Evolutionary conservation across 2,888 invertebrate species (phyloP), one percentile per base, ranked within the genome.

Genomic region (Agonopterix arenella): DNA sequence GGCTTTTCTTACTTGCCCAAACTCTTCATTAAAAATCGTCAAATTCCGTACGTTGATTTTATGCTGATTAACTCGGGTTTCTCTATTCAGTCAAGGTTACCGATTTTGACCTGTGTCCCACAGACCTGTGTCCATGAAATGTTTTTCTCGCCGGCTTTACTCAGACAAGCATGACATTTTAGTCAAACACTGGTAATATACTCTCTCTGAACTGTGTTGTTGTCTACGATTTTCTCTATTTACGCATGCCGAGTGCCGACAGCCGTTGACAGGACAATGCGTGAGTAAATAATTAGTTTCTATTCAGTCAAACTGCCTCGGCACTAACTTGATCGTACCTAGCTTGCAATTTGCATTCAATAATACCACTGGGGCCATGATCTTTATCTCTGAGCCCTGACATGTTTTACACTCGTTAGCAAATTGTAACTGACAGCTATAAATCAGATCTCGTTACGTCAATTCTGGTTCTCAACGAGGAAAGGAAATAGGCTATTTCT

Each of bases 361-460:
- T 84, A 80, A 75, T 70, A 71, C 67, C 59, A 67, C 62, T 65
- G 58, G 66, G 70, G 68, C 71, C 72, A 54, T 68, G 82, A 84
- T 84, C 77, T 76, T 84, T 84, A 83, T 63, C 51, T 61, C 60
- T 58, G 61, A 73, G 63, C 73, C 69, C 73, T 72, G 77, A 76
- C 77, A 75, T 74, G 77, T 76, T 76, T 74, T 74, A 73, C 79
- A 81, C 76, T 80, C 75, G 80, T 80, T 83, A 80, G 79, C 80
- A 83, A 83, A 85, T 84, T 83, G 77, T 71, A 77, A 77, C 73
- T 74, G 81, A 77, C 83, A 75, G 72, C 69, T 68, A 70, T 73
- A 73, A 80, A 79, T 81, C 76, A 70, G 67, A 73, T 68, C 73
- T 68, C 56, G 68, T 72, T 70, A 66, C 59, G 63, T 58, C 56